These are phyloP conservation scores for Loris lydekkerianus DNA, from an alignment of 2,797 vertebrate genomes.

Conservation along the genomic window DNA sequence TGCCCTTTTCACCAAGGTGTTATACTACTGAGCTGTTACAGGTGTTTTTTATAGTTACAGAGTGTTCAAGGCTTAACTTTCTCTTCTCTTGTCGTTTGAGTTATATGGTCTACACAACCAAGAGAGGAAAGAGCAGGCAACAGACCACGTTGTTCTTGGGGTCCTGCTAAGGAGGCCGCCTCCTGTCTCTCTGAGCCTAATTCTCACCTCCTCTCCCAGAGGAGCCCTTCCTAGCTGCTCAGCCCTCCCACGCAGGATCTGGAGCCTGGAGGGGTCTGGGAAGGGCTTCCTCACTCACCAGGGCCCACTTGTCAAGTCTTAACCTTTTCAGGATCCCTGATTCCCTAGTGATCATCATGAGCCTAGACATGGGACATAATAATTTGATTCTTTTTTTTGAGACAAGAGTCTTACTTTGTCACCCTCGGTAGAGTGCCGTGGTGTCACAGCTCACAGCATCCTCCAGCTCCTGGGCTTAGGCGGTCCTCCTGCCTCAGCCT, in stretches of 20 bases:
- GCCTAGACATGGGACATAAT: background rate
- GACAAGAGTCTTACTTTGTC: no score
- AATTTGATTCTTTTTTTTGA: conserved; percentile 26
- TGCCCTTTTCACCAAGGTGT: no score
- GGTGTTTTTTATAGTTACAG: no score
- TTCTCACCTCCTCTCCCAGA: background rate
- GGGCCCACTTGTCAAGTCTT: background rate
- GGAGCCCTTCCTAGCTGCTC: background rate
- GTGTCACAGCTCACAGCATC: no score
- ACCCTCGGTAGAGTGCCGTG: no score
- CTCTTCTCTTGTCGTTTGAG: no score
- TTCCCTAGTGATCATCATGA: background rate
- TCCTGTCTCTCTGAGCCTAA: background rate
- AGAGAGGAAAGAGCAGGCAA: background rate
- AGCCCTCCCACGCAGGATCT: background rate
- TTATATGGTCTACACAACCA: no score
- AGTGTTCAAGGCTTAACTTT: no score
- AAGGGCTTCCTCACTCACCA: background rate
- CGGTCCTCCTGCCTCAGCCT: no score
- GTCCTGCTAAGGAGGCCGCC: background rate
- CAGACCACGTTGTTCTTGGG: background rate
- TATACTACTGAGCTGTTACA: no score
- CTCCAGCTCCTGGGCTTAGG: no score
- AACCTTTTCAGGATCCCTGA: conserved; percentile 12
- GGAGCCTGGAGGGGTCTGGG: background rate